Conservation (phyloP, 1,140 invertebrate genomes). For the Steinernema feltiae region DNA sequence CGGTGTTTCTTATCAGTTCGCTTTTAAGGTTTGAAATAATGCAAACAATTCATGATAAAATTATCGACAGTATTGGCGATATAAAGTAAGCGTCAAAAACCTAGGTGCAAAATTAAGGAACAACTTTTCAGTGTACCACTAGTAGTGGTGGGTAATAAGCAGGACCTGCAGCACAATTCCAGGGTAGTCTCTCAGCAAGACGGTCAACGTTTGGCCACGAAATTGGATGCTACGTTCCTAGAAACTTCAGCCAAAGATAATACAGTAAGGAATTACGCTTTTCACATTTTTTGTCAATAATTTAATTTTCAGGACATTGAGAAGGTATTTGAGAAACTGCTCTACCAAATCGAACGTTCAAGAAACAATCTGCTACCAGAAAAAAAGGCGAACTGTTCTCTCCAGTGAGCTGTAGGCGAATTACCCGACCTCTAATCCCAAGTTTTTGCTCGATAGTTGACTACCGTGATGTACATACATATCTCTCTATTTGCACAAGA, state of each 20-base stretch:
- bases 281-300: not conserved
- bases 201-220: conserved; percentile 81
- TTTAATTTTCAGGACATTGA: not conserved
- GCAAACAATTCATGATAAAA: conserved; percentile 89
- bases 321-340: not conserved
- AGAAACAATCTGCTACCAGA: not conserved
- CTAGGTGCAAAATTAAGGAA: not conserved
- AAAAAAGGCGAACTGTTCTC: too few species aligned
- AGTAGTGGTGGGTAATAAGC: conserved; percentile 69
- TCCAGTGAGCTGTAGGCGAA: too few species aligned
- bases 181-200: conserved; percentile 72
- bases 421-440: not conserved
- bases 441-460: too few species aligned
- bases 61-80: conserved; percentile 90
- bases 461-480: too few species aligned
- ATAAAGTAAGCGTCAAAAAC: conserved; percentile 74
- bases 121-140: conserved; percentile 16
- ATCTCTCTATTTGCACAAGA: too few species aligned
- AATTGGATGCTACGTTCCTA: conserved; percentile 87
- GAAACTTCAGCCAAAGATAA: conserved; percentile 88
- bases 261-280: not conserved
- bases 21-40: conserved; percentile 79
- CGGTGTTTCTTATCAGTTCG: conserved; percentile 1
- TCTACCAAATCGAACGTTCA: not conserved
- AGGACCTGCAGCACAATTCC: conserved; percentile 71